Evolutionary conservation across 2,113 vertebrate species (phyloP), one percentile per base, ranked within the genome.

Genomic region (Nestor notabilis): DNA sequence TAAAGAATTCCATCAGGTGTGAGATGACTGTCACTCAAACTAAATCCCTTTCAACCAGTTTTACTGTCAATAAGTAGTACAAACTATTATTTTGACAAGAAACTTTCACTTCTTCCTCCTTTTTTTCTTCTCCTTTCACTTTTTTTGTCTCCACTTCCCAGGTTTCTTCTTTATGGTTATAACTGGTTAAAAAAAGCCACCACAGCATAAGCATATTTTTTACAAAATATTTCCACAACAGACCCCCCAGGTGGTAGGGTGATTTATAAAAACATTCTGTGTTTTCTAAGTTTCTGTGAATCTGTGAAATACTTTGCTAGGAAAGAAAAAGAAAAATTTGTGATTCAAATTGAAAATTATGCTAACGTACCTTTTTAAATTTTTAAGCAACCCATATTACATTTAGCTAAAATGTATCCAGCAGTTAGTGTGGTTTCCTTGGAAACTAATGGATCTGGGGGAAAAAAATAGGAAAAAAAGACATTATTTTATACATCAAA

Each of bases 181-280:
- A 82, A 44, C 4, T 69, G 17, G 3, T 56, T 56, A 46, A 72
- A 82, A 86, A 58, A 75, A 64, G 17, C n/a, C 7, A 52, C 0
- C 4, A n/a, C 4, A 65, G 4, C 4, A 16, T 41, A 82, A 76
- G 5, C 25, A 10, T 11, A 11, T 1, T 10, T 65, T 82, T 86
- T n/a, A n/a, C 2, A 70, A 87, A 77, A 46, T 66, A 23, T 49
- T 71, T 28, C 7, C 41, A 4, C 0, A 74, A 65, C 85, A 87
- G 1, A 41, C 7, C 3, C 2, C 4, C 7, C 63, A 58, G 0
- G 0, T 68, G 20, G 2, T 35, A 44, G 3, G 17, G 11, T 37
- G 12, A 61, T 64, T 83, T 79, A 71, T 47, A 65, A 77, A 91
- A 77, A 3, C 2, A 19, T 52, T 72, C 6, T 50, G 3, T 56